Evolutionary conservation across 2,888 invertebrate species (phyloP), one percentile per base, ranked within the genome.

Genomic region (Diplolepis rosae): DNA sequence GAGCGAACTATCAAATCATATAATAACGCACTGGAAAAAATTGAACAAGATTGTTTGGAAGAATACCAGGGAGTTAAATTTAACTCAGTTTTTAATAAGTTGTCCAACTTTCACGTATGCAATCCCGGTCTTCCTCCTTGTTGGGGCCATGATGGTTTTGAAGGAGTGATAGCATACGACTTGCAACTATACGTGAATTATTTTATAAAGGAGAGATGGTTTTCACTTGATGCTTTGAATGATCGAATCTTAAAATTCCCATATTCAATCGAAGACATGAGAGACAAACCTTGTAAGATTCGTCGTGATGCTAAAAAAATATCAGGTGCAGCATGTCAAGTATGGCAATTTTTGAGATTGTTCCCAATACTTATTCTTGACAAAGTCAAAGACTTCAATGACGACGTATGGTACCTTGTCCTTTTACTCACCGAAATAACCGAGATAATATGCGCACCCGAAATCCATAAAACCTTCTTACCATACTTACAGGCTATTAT

Each of bases 381-480:
- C 18, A 72, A 66, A 65, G 61, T 76, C 45, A n/a, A 66, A 65
- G 52, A 73, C 65, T n/a, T 24, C n/a, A 24, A 76, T 18, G 51
- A 77, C 54, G 68, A 73, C 18, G 50, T 35, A n/a, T 78, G 78
- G 77, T 48, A 27, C 18, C 39, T 15, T 54, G 48, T 77, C 4
- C 9, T 76, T 1, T 42, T 77, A 9, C 56, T 78, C 0, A 68
- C 68, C 0, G 78, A 78, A 74, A 77, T 79, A 13, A 13, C 70
- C 39, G 77, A 79, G 65, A 75, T 78, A 13, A 42, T 72, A n/a
- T 73, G 70, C 28, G 51, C 77, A 13, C 73, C 77, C 7, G 48
- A 11, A 13, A 74, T 79, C 13, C 72, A 75, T 9, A 73, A 72
- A 69, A 65, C 71, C 22, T 65, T n/a, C 11, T 71, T 76, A 52